phyloP scores from a whole-genome alignment of 1,140 invertebrate species.

The Thaumatotibia leucotreta region DNA sequence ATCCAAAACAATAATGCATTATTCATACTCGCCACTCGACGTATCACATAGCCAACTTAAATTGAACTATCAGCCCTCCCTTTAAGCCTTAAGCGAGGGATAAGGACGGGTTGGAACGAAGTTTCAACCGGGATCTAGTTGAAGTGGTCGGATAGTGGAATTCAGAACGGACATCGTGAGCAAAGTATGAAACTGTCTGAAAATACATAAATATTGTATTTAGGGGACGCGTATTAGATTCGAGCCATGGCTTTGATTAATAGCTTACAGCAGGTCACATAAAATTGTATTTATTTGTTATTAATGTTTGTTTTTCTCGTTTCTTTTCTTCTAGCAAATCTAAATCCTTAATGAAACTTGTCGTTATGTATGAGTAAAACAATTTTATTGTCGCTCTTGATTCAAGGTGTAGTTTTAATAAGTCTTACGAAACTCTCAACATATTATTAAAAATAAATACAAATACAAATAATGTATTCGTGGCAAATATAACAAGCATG shows the following conservation, averaged over 20 bases:
- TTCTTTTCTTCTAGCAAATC: neutral
- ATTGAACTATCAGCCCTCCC: conserved; percentile 29
- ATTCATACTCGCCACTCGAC: conserved; percentile 69
- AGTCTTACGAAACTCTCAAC: no score
- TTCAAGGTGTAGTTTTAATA: neutral
- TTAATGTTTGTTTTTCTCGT: conserved; percentile 5
- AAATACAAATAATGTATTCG: no score
- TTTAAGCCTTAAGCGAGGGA: conserved; percentile 29
- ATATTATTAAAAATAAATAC: no score
- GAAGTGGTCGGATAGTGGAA: conserved; percentile 39
- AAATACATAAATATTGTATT: conserved; percentile 75
- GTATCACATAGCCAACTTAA: conserved; percentile 44
- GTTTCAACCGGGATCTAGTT: conserved; percentile 38
- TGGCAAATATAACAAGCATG: no score
- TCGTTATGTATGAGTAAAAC: neutral
- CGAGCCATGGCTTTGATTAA: conserved; percentile 14
- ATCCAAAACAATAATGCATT: conserved; percentile 77
- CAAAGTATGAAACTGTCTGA: conserved; percentile 69
- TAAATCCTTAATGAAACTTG: neutral
- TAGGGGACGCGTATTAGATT: conserved; percentile 41
- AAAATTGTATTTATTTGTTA: conserved; percentile 12
- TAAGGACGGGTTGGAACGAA: conserved; percentile 25
- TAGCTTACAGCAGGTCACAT: conserved; percentile 11
- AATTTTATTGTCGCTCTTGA: neutral
- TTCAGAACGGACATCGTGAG: conserved; percentile 51